phyloP scores from a whole-genome alignment of 2,797 vertebrate genomes.

The Micropoecilia bifurca region DNA sequence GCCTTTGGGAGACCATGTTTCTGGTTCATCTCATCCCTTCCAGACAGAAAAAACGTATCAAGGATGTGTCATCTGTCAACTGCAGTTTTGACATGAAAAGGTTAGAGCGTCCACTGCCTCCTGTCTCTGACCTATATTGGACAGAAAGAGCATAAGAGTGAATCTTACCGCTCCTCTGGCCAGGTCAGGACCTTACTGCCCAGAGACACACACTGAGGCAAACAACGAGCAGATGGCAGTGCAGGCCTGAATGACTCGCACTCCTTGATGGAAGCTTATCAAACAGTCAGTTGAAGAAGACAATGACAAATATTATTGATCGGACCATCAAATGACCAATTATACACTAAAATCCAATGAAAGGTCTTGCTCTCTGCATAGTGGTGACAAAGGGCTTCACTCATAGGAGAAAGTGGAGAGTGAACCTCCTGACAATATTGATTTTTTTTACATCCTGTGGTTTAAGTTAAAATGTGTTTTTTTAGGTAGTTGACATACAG shows the following conservation, averaged over 20 bases:
- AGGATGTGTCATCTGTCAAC: constrained; percentile 35
- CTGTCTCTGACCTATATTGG: constrained; percentile 73
- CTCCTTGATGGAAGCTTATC: constrained; percentile 85
- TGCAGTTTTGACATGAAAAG: constrained; percentile 57
- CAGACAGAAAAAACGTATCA: constrained; percentile 37
- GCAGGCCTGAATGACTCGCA: constrained; percentile 41
- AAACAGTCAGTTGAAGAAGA: constrained; percentile 73
- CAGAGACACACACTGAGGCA: constrained; percentile 43
- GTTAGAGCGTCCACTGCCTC: constrained; percentile 60
- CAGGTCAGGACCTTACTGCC: constrained; percentile 73
- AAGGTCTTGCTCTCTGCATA: constrained; percentile 38
- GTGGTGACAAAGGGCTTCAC: constrained; percentile 10
- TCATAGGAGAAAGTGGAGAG: not conserved
- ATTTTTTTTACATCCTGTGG: not conserved
- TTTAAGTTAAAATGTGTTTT: not conserved
- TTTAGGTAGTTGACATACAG: not conserved
- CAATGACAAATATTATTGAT: constrained; percentile 70
- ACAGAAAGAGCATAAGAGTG: constrained; percentile 53
- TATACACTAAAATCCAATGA: constrained; percentile 61
- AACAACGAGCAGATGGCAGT: constrained; percentile 68
- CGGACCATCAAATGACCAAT: constrained; percentile 63
- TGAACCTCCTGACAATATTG: not conserved
- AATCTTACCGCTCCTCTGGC: constrained; percentile 54
- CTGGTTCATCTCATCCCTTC: not conserved
- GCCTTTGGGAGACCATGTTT: not conserved